Percentiles rank a stretch among this genome's conserved stretches.
Evolutionary conservation across 2,888 invertebrate species (phyloP).

Genomic region (Rhopalosiphum nymphaeae): DNA sequence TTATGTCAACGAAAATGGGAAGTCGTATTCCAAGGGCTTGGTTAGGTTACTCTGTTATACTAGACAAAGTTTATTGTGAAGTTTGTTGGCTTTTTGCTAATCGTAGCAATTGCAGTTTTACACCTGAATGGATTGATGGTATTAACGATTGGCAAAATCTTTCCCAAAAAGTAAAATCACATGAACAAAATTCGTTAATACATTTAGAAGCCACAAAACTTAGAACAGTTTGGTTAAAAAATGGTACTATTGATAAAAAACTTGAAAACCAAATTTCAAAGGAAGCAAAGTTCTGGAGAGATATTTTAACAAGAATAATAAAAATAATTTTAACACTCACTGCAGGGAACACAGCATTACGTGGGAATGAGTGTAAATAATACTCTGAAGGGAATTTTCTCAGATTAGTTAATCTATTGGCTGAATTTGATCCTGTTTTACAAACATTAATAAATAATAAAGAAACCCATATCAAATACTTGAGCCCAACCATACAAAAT

Average conservation of each 20-base stretch:
- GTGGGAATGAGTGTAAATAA: neutral
- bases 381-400: conserved; percentile 13
- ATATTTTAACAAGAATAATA: conserved; percentile 17
- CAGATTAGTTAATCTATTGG: conserved; percentile 4
- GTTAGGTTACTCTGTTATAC: conserved; percentile 18
- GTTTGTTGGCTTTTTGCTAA: conserved; percentile 23
- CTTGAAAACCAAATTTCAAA: conserved; percentile 19
- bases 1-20: conserved; percentile 19
- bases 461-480: conserved; percentile 1
- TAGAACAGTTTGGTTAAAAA: conserved; percentile 24
- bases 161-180: conserved; percentile 23
- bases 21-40: neutral
- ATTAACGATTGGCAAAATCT: conserved; percentile 12
- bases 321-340: conserved; percentile 28
- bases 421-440: conserved; percentile 29
- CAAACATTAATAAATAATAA: conserved; percentile 12
- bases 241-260: conserved; percentile 26
- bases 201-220: conserved; percentile 27
- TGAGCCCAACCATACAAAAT: conserved; percentile 18
- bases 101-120: neutral
- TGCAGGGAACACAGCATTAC: conserved; percentile 13
- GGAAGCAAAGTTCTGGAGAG: neutral
- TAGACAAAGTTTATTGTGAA: conserved; percentile 24
- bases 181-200: neutral
- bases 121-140: conserved; percentile 6